Conservation (phyloP, 2,888 invertebrate species). For the Apodemia zela region DNA sequence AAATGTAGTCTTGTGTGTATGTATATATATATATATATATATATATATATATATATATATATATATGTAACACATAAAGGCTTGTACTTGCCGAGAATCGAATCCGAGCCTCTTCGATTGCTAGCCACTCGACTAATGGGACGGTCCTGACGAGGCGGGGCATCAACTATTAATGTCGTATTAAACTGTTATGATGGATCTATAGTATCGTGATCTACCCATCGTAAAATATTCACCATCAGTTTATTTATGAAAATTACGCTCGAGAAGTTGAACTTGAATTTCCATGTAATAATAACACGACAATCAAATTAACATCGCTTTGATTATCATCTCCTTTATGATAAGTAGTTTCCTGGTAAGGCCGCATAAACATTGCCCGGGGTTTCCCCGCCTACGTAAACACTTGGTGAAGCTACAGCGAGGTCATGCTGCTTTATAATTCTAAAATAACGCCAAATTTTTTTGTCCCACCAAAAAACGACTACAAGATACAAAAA, state of each 20-base stretch:
- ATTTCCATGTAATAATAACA: neutral
- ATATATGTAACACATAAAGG: too few relatives aligned
- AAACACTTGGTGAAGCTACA: neutral
- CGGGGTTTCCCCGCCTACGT: neutral
- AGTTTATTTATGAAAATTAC: neutral
- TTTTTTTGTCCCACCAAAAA: neutral
- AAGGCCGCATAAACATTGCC: neutral
- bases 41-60: too few relatives aligned
- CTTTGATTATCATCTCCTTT: conserved; percentile 10
- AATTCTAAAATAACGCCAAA: neutral
- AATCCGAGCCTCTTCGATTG: too few relatives aligned
- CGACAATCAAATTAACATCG: neutral
- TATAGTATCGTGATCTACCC: too few relatives aligned
- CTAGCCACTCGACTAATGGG: too few relatives aligned
- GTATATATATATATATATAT: too few relatives aligned
- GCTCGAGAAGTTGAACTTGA: neutral
- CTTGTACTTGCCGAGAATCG: too few relatives aligned
- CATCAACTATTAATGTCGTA: too few relatives aligned
- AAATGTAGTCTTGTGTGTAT: too few relatives aligned
- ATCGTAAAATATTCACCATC: neutral
- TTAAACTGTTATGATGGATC: too few relatives aligned
- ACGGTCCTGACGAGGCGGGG: too few relatives aligned
- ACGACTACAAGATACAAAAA: neutral
- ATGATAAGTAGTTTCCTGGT: neutral
- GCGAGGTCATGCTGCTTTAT: neutral